Percentiles rank a stretch among this genome's conserved stretches.
Conservation (phyloP, 2,888 invertebrate genomes). For the Megalurothrips usitatus region DNA sequence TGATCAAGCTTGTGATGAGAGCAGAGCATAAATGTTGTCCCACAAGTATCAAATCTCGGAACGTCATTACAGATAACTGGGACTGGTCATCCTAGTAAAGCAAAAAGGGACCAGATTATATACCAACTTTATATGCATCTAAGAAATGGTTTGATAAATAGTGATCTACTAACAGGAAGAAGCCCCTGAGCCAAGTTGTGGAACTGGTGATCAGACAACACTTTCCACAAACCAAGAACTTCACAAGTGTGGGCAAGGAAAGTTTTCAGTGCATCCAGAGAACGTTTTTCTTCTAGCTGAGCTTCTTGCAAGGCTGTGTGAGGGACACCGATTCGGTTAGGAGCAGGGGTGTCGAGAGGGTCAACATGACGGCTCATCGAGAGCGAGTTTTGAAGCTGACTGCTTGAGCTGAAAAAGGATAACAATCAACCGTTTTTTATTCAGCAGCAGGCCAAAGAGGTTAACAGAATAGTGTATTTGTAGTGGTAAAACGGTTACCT, state of each 20-base stretch:
- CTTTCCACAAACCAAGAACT: constrained; percentile 88
- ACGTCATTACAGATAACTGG: constrained; percentile 55
- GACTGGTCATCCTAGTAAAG: constrained; percentile 52
- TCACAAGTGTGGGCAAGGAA: constrained; percentile 78
- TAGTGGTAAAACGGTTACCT: not conserved
- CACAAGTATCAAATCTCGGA: constrained; percentile 70
- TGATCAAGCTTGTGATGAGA: constrained; percentile 79
- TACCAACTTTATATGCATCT: not conserved
- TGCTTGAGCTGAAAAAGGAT: not conserved
- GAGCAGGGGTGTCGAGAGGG: not conserved
- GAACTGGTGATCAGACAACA: constrained; percentile 88
- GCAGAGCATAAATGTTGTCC: constrained; percentile 71
- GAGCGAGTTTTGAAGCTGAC: not conserved
- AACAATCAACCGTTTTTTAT: too few species aligned
- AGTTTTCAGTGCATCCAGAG: constrained; percentile 68
- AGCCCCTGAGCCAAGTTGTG: constrained; percentile 69
- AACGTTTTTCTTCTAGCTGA: constrained; percentile 64
- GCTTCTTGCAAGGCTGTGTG: constrained; percentile 39
- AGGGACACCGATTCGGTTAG: not conserved
- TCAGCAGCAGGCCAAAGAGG: not conserved
- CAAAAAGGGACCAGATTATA: not conserved
- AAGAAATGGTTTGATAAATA: not conserved
- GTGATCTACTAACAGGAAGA: constrained; percentile 35
- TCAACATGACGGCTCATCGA: not conserved
- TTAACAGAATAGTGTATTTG: not conserved